phyloP scores from a whole-genome alignment of 2,113 vertebrate species.

The Malaclemys terrapin region DNA sequence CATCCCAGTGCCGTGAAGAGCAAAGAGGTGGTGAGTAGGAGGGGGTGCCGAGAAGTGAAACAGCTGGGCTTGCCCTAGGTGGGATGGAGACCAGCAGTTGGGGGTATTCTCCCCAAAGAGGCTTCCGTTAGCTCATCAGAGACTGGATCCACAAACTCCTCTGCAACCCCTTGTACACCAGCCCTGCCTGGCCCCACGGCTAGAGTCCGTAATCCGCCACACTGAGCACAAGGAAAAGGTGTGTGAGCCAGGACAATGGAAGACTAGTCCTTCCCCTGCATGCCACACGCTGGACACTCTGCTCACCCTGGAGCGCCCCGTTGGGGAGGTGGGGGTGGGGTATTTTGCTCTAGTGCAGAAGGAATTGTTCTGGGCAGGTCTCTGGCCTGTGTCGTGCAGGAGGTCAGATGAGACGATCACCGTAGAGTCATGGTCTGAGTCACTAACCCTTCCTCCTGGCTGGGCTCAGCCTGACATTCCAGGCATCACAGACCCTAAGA shows the following conservation, averaged over 20 bases:
- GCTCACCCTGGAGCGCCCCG: not conserved
- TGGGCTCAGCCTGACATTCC: not conserved
- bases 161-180: not conserved
- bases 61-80: fast-evolving
- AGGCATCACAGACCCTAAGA: not conserved
- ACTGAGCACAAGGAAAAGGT: not conserved
- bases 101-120: not conserved
- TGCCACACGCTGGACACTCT: not conserved
- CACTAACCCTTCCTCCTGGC: not conserved
- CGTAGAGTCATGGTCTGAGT: not conserved
- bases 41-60: not conserved
- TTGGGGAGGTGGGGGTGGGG: not conserved
- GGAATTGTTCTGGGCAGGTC: not conserved
- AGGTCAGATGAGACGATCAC: not conserved
- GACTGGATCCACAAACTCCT: not conserved
- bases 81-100: fast-evolving
- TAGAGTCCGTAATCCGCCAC: not conserved
- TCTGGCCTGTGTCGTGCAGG: not conserved
- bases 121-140: not conserved
- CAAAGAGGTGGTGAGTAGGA: constrained; percentile 89
- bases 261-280: not conserved
- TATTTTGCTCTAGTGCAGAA: not conserved
- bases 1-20: constrained; percentile 78
- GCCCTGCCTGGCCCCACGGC: not conserved
- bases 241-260: not conserved